Conservation (phyloP, 2,888 invertebrate species). For the Emmelina monodactyla region DNA sequence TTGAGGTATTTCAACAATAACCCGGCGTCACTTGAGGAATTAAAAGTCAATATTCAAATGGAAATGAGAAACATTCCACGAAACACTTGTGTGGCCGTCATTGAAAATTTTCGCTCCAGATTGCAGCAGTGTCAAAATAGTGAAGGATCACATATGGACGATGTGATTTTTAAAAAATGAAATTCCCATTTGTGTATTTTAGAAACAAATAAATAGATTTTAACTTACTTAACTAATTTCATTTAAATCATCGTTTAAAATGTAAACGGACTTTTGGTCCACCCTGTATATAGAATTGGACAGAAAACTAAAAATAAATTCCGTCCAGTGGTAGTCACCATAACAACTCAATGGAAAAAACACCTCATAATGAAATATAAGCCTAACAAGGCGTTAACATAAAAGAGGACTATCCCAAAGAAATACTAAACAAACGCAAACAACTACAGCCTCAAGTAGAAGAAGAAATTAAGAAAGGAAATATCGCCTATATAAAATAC, state of each 20-base stretch:
- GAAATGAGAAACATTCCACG: constrained; percentile 12
- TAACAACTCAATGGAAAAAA: no score
- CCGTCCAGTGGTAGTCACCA: no score
- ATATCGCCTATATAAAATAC: no score
- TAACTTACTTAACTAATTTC: constrained; percentile 2
- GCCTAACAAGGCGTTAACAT: no score
- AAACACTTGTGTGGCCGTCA: constrained; percentile 11
- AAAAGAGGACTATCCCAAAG: no score
- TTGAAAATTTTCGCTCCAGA: constrained; percentile 12
- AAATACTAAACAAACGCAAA: no score
- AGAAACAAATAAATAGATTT: constrained; percentile 6
- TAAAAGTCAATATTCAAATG: constrained; percentile 13
- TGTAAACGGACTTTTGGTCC: constrained; percentile 4
- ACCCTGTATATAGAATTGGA: no score
- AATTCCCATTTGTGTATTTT: constrained; percentile 5
- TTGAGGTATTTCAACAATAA: constrained; percentile 12
- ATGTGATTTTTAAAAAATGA: constrained; percentile 13
- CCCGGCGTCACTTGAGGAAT: constrained; percentile 11
- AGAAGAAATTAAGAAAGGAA: no score
- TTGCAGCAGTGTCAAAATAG: constrained; percentile 11
- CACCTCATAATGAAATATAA: no score
- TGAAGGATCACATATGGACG: constrained; percentile 11
- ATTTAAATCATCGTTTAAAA: constrained; percentile 3
- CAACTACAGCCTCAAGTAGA: no score
- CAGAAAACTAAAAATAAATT: no score